These are phyloP conservation scores for Empidonax traillii DNA, from an alignment of 2,113 vertebrate genomes.

Conservation along the genomic window DNA sequence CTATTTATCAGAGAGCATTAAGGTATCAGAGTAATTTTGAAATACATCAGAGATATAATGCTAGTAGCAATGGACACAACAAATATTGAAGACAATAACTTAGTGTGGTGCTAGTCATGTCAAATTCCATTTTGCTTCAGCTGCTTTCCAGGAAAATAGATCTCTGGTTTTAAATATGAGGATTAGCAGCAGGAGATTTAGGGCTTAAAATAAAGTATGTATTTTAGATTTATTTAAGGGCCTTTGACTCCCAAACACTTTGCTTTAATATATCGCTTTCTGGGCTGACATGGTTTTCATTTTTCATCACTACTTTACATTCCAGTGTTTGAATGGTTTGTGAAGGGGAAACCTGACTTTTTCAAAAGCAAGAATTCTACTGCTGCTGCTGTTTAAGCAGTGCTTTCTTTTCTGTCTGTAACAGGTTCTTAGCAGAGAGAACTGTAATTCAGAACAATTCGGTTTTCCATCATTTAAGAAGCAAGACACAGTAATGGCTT, in stretches of 20 bases:
- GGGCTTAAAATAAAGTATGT: slow-evolving; percentile 59
- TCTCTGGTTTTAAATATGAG: slow-evolving; percentile 56
- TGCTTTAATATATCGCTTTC: slow-evolving; percentile 48
- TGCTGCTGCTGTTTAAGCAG: not conserved
- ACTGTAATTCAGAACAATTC: slow-evolving; percentile 37
- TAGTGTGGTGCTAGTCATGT: not conserved
- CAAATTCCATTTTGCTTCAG: not conserved
- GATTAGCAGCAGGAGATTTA: slow-evolving; percentile 68
- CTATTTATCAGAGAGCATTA: not conserved
- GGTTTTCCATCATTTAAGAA: slow-evolving; percentile 50
- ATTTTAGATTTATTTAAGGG: slow-evolving; percentile 67
- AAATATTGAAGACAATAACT: not conserved
- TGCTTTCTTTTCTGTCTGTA: not conserved
- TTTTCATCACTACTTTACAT: slow-evolving; percentile 64
- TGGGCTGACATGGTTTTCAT: slow-evolving; percentile 54
- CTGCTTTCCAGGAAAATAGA: slow-evolving; percentile 49
- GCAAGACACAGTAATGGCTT: slow-evolving; percentile 35
- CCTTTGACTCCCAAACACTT: slow-evolving; percentile 67
- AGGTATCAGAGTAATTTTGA: not conserved
- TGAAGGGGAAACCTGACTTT: not conserved
- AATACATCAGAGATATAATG: not conserved
- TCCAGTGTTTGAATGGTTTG: slow-evolving; percentile 39
- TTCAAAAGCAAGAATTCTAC: slow-evolving; percentile 16
- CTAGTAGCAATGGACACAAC: not conserved
- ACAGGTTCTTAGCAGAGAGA: not conserved